These are phyloP conservation scores for Gadus macrocephalus DNA, from an alignment of 2,113 vertebrate species.

Conservation along the genomic window DNA sequence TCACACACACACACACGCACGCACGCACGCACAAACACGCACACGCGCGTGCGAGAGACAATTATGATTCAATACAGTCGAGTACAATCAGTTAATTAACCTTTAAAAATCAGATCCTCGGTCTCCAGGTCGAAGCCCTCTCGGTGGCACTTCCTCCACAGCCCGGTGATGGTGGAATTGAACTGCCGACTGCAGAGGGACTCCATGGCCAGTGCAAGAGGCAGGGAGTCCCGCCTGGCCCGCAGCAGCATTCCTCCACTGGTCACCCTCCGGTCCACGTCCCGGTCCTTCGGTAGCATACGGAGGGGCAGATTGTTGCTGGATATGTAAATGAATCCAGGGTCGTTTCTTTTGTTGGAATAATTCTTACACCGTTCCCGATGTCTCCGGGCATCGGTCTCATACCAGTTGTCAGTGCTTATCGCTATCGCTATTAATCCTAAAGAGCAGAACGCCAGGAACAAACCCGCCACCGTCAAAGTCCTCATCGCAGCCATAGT, in stretches of 20 bases:
- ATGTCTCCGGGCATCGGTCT: constrained; percentile 86
- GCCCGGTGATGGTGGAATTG: constrained; percentile 85
- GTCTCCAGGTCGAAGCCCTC: constrained; percentile 83
- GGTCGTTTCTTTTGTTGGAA: constrained; percentile 82
- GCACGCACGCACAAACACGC: constrained; percentile 14
- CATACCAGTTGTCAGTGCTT: constrained; percentile 90
- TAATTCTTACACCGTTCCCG: constrained; percentile 85
- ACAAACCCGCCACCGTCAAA: constrained; percentile 82
- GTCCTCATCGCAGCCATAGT: constrained; percentile 84
- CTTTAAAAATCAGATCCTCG: constrained; percentile 86
- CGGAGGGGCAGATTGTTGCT: constrained; percentile 84
- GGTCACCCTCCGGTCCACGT: constrained; percentile 24
- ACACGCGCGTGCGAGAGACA: neutral
- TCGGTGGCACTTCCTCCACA: constrained; percentile 85
- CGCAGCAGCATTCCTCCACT: constrained; percentile 52
- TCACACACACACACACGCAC: neutral
- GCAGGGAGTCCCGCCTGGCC: constrained; percentile 67
- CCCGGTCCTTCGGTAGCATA: constrained; percentile 67
- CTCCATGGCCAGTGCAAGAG: constrained; percentile 75
- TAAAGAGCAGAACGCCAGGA: constrained; percentile 83
- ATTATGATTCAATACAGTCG: too few species aligned
- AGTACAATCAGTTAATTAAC: constrained; percentile 34
- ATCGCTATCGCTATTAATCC: constrained; percentile 82
- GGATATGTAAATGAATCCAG: constrained; percentile 85
- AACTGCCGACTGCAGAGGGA: constrained; percentile 85